Evolutionary conservation across 2,888 invertebrate species (phyloP).

Genomic region (Parnassius smintheus): DNA sequence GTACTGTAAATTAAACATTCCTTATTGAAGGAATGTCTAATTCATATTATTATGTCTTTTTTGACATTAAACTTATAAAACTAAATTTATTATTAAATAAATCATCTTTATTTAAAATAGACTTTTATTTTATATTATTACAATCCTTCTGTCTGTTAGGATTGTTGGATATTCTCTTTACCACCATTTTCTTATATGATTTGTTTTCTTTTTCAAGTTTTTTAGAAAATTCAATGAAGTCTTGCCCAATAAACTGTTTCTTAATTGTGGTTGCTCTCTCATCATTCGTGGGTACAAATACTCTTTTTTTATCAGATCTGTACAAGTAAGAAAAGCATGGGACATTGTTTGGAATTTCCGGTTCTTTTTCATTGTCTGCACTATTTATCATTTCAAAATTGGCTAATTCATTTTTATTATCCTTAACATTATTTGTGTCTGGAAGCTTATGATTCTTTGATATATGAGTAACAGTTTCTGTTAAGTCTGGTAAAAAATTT

Average conservation of each 20-base stretch:
- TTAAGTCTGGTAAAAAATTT: slow-evolving; percentile 43
- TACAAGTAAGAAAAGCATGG: slow-evolving; percentile 51
- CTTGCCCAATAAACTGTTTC: slow-evolving; percentile 55
- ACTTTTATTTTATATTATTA: slow-evolving; percentile 26
- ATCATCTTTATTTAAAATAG: slow-evolving; percentile 38
- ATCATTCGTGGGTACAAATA: slow-evolving; percentile 52
- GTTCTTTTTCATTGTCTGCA: slow-evolving; percentile 22
- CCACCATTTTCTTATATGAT: slow-evolving; percentile 60
- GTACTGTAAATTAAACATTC: slow-evolving; percentile 54
- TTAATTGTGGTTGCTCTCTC: slow-evolving; percentile 28
- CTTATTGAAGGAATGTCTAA: slow-evolving; percentile 57
- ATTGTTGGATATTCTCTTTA: slow-evolving; percentile 67
- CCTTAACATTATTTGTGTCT: not conserved
- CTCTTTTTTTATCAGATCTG: slow-evolving; percentile 58
- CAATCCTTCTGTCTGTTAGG: slow-evolving; percentile 54
- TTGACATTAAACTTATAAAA: slow-evolving; percentile 65
- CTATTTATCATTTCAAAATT: slow-evolving; percentile 27
- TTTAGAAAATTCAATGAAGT: slow-evolving; percentile 55
- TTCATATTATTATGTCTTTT: slow-evolving; percentile 59
- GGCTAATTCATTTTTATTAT: slow-evolving; percentile 19
- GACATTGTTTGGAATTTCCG: not conserved
- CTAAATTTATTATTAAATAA: slow-evolving; percentile 52
- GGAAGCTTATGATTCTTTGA: slow-evolving; percentile 39
- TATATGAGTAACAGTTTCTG: slow-evolving; percentile 42
- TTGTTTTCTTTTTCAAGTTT: slow-evolving; percentile 39